Conservation (phyloP, 2,113 vertebrate genomes). For the Oreotrochilus melanogaster region DNA sequence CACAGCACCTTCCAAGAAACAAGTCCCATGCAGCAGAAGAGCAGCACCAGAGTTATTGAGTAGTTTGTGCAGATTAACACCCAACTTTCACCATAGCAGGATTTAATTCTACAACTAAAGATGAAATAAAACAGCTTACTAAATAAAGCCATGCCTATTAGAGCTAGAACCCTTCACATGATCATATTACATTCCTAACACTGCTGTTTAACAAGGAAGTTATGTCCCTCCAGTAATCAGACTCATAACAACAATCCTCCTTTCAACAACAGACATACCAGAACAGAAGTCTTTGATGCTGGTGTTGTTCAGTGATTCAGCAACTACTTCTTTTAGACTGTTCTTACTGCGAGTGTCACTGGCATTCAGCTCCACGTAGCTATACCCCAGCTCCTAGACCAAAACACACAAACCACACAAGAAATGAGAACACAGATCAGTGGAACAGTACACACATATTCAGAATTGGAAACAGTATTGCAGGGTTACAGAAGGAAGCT, state of each 20-base stretch:
- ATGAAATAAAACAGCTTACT: background rate
- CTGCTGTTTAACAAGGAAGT: background rate
- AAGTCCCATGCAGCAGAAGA: background rate
- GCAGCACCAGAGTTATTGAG: background rate
- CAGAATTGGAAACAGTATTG: background rate
- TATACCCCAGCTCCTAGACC: constrained; percentile 90
- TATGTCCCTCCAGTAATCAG: background rate
- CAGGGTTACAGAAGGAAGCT: background rate
- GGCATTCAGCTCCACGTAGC: constrained; percentile 96
- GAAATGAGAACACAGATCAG: background rate
- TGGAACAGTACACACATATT: background rate
- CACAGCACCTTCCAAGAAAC: background rate
- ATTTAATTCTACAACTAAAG: background rate
- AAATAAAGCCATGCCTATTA: background rate
- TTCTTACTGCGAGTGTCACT: constrained; percentile 95
- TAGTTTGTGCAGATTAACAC: background rate
- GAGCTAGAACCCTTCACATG: accelerated
- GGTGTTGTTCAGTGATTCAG: constrained; percentile 94
- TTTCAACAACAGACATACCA: constrained; percentile 75
- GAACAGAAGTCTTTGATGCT: constrained; percentile 93
- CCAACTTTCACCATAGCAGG: background rate
- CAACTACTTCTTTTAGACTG: constrained; percentile 89
- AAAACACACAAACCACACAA: constrained; percentile 20
- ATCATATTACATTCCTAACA: background rate
- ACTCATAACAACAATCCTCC: background rate